phyloP scores from a whole-genome alignment of 1,140 invertebrate genomes.

The Trachymyrmex cornetzi region DNA sequence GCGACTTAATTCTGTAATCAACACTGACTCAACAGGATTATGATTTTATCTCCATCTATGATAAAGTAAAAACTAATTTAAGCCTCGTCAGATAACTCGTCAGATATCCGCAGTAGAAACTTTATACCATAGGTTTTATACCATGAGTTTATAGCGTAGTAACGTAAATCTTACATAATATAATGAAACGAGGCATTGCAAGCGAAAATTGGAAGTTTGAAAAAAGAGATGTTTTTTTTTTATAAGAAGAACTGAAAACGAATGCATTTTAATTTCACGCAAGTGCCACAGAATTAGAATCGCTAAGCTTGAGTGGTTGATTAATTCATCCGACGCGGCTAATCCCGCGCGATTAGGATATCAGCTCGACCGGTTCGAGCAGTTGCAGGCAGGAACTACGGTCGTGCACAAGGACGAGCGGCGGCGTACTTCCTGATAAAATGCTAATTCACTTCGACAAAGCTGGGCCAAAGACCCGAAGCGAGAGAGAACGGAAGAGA shows the following conservation, averaged over 20 bases:
- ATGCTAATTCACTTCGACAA: constrained; percentile 47
- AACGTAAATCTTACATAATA: not conserved
- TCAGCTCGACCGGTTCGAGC: constrained; percentile 32
- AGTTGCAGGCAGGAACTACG: constrained; percentile 37
- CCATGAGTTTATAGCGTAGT: not conserved
- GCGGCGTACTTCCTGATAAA: constrained; percentile 41
- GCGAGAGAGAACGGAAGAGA: not conserved
- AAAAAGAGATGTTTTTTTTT: not conserved
- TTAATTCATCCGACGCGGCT: constrained; percentile 39
- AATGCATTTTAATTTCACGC: not conserved
- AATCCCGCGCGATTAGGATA: constrained; percentile 56
- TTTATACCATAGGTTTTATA: not conserved
- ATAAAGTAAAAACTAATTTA: constrained; percentile 17
- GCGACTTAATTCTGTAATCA: constrained; percentile 1
- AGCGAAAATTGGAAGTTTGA: not conserved
- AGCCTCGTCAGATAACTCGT: constrained; percentile 6
- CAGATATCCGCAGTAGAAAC: not conserved
- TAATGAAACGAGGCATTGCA: not conserved
- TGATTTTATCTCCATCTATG: constrained; percentile 25
- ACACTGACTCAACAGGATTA: not conserved
- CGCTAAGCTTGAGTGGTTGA: constrained; percentile 16
- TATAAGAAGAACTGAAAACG: not conserved
- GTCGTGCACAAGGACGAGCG: constrained; percentile 27
- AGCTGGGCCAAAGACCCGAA: constrained; percentile 2
- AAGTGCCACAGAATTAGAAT: not conserved